Conservation (phyloP, 2,113 vertebrate species). For the Nothocercus nigrocapillus region DNA sequence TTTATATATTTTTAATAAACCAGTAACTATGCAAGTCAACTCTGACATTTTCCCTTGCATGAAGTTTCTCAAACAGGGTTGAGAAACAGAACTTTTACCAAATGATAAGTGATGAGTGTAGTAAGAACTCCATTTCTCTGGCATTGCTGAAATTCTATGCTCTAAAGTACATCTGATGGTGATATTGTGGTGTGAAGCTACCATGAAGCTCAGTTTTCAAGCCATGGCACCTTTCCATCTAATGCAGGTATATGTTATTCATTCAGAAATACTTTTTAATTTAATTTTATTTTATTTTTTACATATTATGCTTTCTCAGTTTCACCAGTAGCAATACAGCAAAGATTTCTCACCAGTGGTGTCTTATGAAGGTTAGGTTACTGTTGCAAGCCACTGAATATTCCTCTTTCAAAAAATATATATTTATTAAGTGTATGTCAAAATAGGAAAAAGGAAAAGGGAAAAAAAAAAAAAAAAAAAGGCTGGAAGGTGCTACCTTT, state of each 20-base stretch:
- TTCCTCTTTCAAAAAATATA: neutral
- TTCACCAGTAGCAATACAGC: neutral
- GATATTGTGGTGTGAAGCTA: neutral
- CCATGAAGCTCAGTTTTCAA: neutral
- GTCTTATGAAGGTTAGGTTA: neutral
- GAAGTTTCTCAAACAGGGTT: neutral
- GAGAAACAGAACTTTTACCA: neutral
- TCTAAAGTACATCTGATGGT: constrained; percentile 11
- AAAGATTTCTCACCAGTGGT: neutral
- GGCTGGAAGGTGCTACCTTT: neutral
- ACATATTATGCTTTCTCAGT: neutral
- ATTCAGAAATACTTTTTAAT: neutral
- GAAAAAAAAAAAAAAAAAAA: neutral
- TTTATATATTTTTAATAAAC: neutral
- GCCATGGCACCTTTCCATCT: neutral
- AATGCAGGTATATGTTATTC: neutral
- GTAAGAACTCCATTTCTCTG: neutral
- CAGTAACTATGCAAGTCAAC: neutral
- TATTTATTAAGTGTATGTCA: neutral
- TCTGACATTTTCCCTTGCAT: neutral
- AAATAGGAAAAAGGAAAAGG: neutral
- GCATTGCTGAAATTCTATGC: neutral
- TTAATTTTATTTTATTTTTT: neutral
- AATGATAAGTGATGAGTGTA: neutral
- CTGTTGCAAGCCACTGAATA: neutral